Evolutionary conservation across 1,140 invertebrate species (phyloP).

Genomic region (Chymomyza costata): DNA sequence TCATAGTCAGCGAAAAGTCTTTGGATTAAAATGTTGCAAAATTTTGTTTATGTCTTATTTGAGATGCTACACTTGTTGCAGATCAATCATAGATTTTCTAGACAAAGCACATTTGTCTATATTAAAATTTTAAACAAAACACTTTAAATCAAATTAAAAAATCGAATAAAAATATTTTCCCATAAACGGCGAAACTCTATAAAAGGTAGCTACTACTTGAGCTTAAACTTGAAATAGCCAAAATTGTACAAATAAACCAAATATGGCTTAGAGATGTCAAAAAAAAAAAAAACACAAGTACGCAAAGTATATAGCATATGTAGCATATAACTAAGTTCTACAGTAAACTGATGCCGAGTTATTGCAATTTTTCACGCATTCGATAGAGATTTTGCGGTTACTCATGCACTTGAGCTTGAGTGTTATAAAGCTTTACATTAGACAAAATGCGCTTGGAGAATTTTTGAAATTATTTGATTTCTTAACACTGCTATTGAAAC

Average conservation of each 20-base stretch:
- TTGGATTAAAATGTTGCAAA: conserved; percentile 19
- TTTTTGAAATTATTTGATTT: conserved; percentile 26
- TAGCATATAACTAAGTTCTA: too few species aligned
- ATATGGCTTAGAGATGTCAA: conserved; percentile 42
- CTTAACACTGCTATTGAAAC: neutral
- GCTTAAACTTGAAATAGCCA: conserved; percentile 52
- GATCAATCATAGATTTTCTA: conserved; percentile 28
- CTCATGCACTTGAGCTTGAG: conserved; percentile 40
- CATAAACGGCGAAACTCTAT: too few species aligned
- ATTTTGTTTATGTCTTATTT: neutral
- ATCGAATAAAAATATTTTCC: conserved; percentile 58
- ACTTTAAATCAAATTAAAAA: conserved; percentile 61
- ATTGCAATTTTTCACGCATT: conserved; percentile 65
- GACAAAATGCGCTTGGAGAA: too few species aligned
- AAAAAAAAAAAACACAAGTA: conserved; percentile 36
- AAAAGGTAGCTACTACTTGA: conserved; percentile 3
- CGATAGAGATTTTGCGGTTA: conserved; percentile 52
- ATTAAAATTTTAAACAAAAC: conserved; percentile 4
- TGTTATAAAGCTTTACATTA: too few species aligned
- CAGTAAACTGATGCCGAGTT: too few species aligned
- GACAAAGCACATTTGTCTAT: conserved; percentile 2
- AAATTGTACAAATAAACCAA: conserved; percentile 36
- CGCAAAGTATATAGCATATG: too few species aligned
- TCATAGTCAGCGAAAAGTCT: conserved; percentile 29
- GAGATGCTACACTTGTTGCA: conserved; percentile 17